Base-by-base conservation (phyloP, 2,797 vertebrate genomes). In the Chelmon rostratus region DNA sequence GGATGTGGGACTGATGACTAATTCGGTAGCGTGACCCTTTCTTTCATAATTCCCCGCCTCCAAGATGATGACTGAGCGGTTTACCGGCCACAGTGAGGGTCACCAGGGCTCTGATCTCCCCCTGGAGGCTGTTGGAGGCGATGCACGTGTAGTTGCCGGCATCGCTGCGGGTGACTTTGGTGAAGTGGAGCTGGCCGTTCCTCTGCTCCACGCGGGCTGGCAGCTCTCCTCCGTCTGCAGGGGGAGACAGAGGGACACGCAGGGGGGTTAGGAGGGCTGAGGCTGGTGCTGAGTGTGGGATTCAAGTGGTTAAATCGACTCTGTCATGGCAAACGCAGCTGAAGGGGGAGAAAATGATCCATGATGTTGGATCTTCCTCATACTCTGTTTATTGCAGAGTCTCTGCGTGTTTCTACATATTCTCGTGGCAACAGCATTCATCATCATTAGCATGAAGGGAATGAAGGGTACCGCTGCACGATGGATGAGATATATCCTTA, bases 71-170 rank as follows among this genome's bases (percentile, higher is more conserved):
- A 67, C 50, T 9, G 23, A 76, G 76, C 2, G 7, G 16, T 77
- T 94, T 87, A 99, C 98, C 98, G 93, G 97, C 98, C 79, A 99
- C 98, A 2, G 95, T 96, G 10, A 99, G 96, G 65, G 96, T 92
- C 57, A 99, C 98, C 0, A 95, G 78, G 35, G 98, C 97, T 33
- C 93, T 93, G 90, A 99, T 99, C 95, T 99, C 96, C 82, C 98
- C 98, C 92, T 99, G 98, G 0, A 96, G 94, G 92, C 91, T 94
- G 76, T 99, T 99, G 78, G 97, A 97, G 66, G 98, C 98, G 0
- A 96, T 95, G 93, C 98, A 99, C 0, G 97, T 97, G 87, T 99
- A 99, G 93, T 98, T 97, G 65, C 98, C 97, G 0, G 97, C 97
- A 1, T 99, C 97, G 0, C 92, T 95, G 56, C 97, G 95, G 62